Evolutionary conservation across 2,113 vertebrate species (phyloP).

Genomic region (Pogona vitticeps): DNA sequence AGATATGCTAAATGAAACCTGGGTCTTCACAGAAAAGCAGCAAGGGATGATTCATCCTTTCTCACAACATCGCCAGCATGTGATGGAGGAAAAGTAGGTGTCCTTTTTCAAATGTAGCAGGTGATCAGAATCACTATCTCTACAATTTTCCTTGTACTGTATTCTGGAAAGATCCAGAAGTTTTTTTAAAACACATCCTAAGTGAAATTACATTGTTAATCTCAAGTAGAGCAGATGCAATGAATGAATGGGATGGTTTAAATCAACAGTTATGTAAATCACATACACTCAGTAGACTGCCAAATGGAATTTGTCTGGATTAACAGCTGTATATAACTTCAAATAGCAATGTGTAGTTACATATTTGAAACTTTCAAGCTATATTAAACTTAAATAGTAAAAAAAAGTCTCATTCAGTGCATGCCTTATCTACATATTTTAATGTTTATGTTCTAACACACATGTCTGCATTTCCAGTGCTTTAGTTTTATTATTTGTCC

Average conservation of each 20-base stretch:
- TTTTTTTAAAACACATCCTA: too few species aligned
- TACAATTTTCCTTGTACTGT: not conserved
- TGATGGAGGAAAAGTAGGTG: not conserved
- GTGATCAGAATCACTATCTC: not conserved
- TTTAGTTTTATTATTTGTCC: conserved; percentile 20
- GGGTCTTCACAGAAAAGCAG: not conserved
- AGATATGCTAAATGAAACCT: not conserved
- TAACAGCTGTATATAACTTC: too few species aligned
- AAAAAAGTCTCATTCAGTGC: conserved; percentile 49
- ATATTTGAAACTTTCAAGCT: conserved; percentile 50
- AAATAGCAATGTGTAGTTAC: not conserved
- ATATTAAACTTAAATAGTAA: conserved; percentile 60
- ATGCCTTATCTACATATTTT: conserved; percentile 33
- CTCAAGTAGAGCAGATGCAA: too few species aligned
- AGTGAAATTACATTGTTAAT: too few species aligned
- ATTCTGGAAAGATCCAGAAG: too few species aligned
- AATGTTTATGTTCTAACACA: conserved; percentile 40
- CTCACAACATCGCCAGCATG: not conserved
- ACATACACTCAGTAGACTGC: too few species aligned
- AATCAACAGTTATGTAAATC: too few species aligned
- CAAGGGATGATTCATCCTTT: not conserved
- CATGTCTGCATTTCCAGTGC: not conserved
- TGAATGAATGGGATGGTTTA: too few species aligned
- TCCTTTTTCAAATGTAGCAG: conserved; percentile 1
- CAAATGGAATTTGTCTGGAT: too few species aligned